Percentiles rank a stretch among this genome's conserved stretches.
phyloP scores from a whole-genome alignment of 92 coral and sea anemone genomes.

The Scolanthus callimorphus region DNA sequence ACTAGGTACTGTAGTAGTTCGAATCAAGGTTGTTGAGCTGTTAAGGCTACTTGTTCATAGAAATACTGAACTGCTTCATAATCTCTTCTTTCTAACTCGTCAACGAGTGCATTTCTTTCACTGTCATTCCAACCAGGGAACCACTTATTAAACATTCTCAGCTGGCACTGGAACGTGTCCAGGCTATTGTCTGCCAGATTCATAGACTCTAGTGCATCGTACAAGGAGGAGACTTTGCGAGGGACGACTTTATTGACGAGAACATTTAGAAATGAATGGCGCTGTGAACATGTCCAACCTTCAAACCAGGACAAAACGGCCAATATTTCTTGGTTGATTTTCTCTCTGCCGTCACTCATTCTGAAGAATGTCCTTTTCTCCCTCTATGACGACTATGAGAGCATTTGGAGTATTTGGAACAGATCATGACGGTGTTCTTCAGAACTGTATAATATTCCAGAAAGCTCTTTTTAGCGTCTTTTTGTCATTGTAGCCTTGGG shows the following conservation, averaged over 20 bases:
- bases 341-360: no score
- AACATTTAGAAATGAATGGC: conserved; percentile 30
- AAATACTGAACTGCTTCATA: conserved; percentile 41
- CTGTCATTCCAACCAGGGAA: conserved; percentile 39
- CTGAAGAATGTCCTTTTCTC: no score
- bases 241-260: conserved; percentile 40
- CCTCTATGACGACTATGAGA: no score
- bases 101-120: conserved; percentile 37
- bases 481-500: no score
- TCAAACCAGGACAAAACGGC: conserved; percentile 48
- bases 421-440: no score
- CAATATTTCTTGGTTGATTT: no score
- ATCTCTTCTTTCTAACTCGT: conserved; percentile 43
- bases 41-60: conserved; percentile 44
- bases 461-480: no score
- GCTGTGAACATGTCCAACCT: conserved; percentile 40
- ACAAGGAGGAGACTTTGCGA: conserved; percentile 26
- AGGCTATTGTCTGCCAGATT: conserved; percentile 16
- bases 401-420: no score
- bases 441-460: no score
- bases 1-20: no score
- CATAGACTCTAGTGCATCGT: conserved; percentile 40
- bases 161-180: conserved; percentile 48
- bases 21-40: conserved; percentile 44
- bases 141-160: conserved; percentile 52